These are phyloP conservation scores for Diaphora mendica DNA, from an alignment of 2,888 invertebrate species.

Conservation along the genomic window DNA sequence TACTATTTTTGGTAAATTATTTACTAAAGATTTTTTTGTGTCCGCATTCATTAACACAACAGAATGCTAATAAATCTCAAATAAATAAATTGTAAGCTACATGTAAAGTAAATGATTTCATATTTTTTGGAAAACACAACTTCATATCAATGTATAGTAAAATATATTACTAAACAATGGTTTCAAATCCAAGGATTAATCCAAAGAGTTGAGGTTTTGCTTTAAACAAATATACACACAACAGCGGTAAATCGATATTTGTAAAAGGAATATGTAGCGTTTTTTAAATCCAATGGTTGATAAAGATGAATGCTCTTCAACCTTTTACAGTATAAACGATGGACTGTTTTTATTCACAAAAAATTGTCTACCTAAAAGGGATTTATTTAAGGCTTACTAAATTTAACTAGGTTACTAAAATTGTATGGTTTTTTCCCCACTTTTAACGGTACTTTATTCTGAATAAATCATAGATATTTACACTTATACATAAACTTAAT, in stretches of 20 bases:
- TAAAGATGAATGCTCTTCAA: neutral
- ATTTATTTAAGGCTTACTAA: neutral
- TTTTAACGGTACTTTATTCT: neutral
- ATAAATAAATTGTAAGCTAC: too few relatives aligned
- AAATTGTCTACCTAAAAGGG: neutral
- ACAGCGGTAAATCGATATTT: neutral
- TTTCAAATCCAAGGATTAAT: neutral
- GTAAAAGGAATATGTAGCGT: neutral
- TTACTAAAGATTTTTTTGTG: neutral
- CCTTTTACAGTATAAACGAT: neutral
- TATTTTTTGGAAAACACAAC: neutral
- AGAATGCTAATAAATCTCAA: too few relatives aligned
- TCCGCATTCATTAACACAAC: too few relatives aligned
- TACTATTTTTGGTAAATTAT: neutral
- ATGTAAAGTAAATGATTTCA: too few relatives aligned
- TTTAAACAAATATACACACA: neutral
- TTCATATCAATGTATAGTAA: neutral
- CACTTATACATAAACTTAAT: neutral
- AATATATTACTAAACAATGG: neutral
- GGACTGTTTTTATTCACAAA: neutral
- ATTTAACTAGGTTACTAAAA: neutral
- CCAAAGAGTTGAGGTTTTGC: neutral
- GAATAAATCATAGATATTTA: neutral
- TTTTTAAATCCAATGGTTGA: neutral
- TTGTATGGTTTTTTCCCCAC: neutral